Evolutionary conservation across 2,888 invertebrate species (phyloP), one percentile per base, ranked within the genome.

Genomic region (Lasiommata megera): DNA sequence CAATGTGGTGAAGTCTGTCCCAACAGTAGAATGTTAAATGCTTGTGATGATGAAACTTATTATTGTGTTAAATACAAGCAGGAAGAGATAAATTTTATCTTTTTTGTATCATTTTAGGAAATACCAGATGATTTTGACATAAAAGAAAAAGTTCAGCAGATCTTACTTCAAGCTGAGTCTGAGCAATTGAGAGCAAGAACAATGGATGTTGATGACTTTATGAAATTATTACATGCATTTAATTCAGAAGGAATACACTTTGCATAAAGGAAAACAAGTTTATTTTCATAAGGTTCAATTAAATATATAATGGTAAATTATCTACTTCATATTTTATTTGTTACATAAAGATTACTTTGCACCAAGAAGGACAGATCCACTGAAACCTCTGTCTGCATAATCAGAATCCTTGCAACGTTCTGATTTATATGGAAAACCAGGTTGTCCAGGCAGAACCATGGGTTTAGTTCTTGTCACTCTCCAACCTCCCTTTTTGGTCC

Each of bases 141-240:
- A 62, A 97, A 97, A 84, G 88, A 92, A 53, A 95, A 95, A 82
- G 92, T 99, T 1, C 94, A 94, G 68, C 89, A 93, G 34, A 94
- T 98, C 69, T 88, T 99, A 65, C 83, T 84, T 58, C 92, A 92
- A 55, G 92, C 93, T 58, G 93, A 92, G 62, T 95, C 95, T 72
- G 94, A 94, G 54, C 93, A 95, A 67, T 94, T 94, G 80, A 92
- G 99, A 73, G 97, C 99, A 0, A 92, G 99, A 71, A 95, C 94
- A 5, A 97, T 99, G 98, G 98, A 98, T 76, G 95, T 96, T 67
- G 99, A 99, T 89, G 99, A 99, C 79, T 99, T 99, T 78, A 95
- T 98, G 88, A 93, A 92, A 64, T 86, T 98, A 56, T 86, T 98
- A 71, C 94, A 96, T 82, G 95, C 94, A 36, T 99, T 99, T 80